Evolutionary conservation across 2,113 vertebrate species (phyloP), one percentile per base, ranked within the genome.

Genomic region (chimpanzee (Pan troglodytes)): DNA sequence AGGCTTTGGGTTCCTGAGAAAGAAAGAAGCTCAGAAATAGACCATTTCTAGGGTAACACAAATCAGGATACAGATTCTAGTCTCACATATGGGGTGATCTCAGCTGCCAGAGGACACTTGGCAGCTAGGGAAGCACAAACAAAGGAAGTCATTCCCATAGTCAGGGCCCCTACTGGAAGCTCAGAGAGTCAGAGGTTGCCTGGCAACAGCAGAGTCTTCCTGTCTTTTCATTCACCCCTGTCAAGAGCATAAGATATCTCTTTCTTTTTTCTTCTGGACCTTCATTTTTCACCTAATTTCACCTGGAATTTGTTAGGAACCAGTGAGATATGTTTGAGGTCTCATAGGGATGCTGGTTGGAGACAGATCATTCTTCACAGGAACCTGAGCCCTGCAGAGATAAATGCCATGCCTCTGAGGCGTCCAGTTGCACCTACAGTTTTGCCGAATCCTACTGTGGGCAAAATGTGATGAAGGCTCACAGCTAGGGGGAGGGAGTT

Each of bases 151-250:
- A 88, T 87, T 89, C 86, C 80, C 79, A 70, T 10, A 76, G 80
- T 64, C 68, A 91, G 92, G 48, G 57, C 67, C 88, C 72, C 59
- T 17, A 78, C 82, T n/a, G 52, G 92, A 79, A 93, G 43, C 70
- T 89, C 50, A 8, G 57, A 38, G 38, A 81, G n/a, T 23, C 45
- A 11, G 45, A 22, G 5, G 87, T 97, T 97, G 94, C 96, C 88
- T 88, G 81, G 97, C 90, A 97, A 97, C 96, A 59, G 52, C 35
- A 27, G 43, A 86, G 30, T 52, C 59, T 72, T 48, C 73, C 59
- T 35, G 3, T 72, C 59, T 88, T 96, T 84, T 11, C 45, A 35
- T 86, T 72, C 50, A 59, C 35, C 52, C 12, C 22, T 13, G 22
- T 59, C 11, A n/a, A 86, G 17, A 76, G 35, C 9, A 22, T 10